Conservation (phyloP, 1,140 invertebrate genomes). For the Brachystomella parvula region DNA sequence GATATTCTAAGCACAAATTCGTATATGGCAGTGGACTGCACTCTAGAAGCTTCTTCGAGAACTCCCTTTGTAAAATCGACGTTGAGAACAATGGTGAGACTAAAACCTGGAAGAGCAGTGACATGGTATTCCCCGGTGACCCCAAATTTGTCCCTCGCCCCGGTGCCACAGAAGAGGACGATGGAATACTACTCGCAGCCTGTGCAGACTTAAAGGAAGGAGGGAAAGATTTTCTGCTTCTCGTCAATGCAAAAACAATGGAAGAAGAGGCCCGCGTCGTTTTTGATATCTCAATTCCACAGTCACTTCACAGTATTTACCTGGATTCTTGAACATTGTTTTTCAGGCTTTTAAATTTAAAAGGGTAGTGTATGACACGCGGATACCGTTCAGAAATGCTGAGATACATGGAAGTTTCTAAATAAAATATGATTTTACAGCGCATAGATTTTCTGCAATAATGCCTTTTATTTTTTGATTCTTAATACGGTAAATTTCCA, state of each 20-base stretch:
- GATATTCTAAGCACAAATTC: slow-evolving; percentile 43
- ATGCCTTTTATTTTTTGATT: no score
- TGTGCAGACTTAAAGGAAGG: slow-evolving; percentile 33
- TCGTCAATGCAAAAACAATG: slow-evolving; percentile 44
- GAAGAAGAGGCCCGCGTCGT: slow-evolving; percentile 44
- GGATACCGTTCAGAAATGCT: no score
- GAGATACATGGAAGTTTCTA: background rate
- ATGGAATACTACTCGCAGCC: slow-evolving; percentile 39
- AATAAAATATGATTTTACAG: no score
- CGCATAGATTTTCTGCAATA: no score
- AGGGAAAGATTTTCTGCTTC: slow-evolving; percentile 41
- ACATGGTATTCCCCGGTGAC: slow-evolving; percentile 41
- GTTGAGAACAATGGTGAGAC: slow-evolving; percentile 39
- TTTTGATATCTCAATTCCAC: slow-evolving; percentile 41
- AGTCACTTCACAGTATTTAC: slow-evolving; percentile 44
- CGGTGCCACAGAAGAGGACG: slow-evolving; percentile 41
- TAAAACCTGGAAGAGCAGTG: slow-evolving; percentile 39
- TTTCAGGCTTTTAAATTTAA: no score
- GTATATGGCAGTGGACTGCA: slow-evolving; percentile 44
- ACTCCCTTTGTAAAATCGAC: slow-evolving; percentile 43
- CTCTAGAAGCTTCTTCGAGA: slow-evolving; percentile 39
- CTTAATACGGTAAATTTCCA: no score
- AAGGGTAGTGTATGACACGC: no score
- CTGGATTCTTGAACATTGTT: no score
- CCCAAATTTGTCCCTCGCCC: slow-evolving; percentile 40